Conservation (phyloP, 1,140 invertebrate species). For the Drosophila orosa region DNA sequence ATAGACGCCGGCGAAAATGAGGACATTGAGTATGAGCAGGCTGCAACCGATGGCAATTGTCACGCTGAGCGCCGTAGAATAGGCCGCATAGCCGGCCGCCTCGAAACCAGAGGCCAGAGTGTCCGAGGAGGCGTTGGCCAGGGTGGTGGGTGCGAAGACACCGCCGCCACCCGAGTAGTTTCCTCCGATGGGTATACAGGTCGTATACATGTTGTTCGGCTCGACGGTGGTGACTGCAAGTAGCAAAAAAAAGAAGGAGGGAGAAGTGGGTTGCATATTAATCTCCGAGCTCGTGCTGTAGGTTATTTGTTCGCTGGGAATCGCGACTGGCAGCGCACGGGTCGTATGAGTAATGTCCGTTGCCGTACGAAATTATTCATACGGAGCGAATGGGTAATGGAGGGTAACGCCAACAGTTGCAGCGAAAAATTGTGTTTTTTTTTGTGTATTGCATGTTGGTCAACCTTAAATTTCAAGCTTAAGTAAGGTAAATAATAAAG, state of each 20-base stretch:
- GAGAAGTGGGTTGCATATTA: conserved; percentile 47
- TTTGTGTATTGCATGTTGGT: conserved; percentile 1
- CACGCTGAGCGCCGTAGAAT: conserved; percentile 94
- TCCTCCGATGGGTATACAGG: conserved; percentile 85
- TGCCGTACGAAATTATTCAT: conserved; percentile 41
- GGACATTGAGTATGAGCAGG: conserved; percentile 94
- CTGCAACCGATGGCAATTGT: conserved; percentile 97
- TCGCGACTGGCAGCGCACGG: conserved; percentile 9
- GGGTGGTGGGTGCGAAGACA: conserved; percentile 85
- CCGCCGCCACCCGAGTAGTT: conserved; percentile 83
- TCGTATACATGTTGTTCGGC: conserved; percentile 85
- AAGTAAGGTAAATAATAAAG: conserved; percentile 1
- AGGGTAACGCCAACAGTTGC: neutral
- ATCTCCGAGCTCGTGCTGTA: conserved; percentile 27
- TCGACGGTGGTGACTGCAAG: conserved; percentile 86
- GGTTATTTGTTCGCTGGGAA: conserved; percentile 28
- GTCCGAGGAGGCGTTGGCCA: conserved; percentile 88
- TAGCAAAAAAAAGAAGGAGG: conserved; percentile 14
- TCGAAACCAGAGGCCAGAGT: conserved; percentile 89
- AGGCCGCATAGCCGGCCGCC: conserved; percentile 93
- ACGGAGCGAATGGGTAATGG: conserved; percentile 13
- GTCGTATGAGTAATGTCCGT: conserved; percentile 46
- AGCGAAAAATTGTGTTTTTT: conserved; percentile 3
- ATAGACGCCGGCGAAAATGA: conserved; percentile 97
- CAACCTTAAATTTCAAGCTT: conserved; percentile 1